phyloP scores from a whole-genome alignment of 2,888 invertebrate species.

The Agrochola macilenta region DNA sequence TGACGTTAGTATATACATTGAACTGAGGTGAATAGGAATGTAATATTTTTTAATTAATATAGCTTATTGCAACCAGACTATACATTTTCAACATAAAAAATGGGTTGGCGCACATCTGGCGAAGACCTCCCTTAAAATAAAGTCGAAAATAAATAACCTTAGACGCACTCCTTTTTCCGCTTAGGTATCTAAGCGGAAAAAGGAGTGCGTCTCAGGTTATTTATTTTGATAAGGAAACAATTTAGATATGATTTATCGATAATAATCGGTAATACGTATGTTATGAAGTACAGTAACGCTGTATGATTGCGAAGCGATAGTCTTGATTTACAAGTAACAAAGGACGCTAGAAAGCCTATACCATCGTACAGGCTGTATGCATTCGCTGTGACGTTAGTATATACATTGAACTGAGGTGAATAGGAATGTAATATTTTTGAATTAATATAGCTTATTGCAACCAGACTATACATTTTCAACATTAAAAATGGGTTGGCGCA shows the following conservation, averaged over 20 bases:
- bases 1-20: neutral
- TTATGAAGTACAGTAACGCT: conserved; percentile 8
- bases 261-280: neutral
- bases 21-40: neutral
- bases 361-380: neutral
- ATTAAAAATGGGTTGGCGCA: too few species aligned
- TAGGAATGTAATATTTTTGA: neutral
- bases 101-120: too few species aligned
- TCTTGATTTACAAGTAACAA: neutral
- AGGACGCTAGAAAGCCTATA: neutral
- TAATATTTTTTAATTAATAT: too few species aligned
- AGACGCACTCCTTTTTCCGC: too few species aligned
- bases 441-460: too few species aligned
- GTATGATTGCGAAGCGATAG: neutral
- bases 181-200: too few species aligned
- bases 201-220: too few species aligned
- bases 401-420: neutral
- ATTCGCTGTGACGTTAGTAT: neutral
- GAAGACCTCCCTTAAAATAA: too few species aligned
- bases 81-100: too few species aligned
- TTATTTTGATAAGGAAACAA: conserved; percentile 19
- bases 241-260: conserved; percentile 21
- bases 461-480: too few species aligned
- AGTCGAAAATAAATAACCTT: too few species aligned
- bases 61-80: too few species aligned